These are phyloP conservation scores for Lacerta agilis DNA, from an alignment of 2,797 vertebrate species.

Conservation along the genomic window DNA sequence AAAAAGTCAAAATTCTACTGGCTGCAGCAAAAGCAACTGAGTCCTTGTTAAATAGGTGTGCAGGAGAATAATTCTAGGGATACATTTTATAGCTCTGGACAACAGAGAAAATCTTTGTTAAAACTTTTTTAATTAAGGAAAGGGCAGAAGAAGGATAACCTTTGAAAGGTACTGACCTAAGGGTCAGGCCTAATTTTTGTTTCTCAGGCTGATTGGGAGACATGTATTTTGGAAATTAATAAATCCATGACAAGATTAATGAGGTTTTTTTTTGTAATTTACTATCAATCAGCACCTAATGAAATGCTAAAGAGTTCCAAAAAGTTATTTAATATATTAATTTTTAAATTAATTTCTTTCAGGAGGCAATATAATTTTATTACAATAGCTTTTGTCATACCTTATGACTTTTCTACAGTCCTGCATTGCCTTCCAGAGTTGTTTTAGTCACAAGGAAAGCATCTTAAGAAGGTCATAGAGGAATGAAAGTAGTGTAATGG, in stretches of 20 bases:
- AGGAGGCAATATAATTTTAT: not conserved
- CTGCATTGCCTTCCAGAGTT: conserved; percentile 34
- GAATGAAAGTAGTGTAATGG: not conserved
- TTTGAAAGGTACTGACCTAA: not conserved
- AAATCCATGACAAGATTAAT: not conserved
- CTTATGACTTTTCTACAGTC: conserved; percentile 26
- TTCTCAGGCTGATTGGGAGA: not conserved
- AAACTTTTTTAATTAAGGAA: not conserved
- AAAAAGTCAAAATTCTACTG: not conserved
- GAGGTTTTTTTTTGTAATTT: not conserved
- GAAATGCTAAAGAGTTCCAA: not conserved
- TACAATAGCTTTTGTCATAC: conserved; percentile 18
- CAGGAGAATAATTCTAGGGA: not conserved
- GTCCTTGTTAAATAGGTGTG: not conserved
- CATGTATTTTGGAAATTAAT: conserved; percentile 9
- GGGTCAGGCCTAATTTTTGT: not conserved
- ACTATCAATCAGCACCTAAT: not conserved
- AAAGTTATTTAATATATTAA: not conserved
- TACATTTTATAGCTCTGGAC: not conserved
- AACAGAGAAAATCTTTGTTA: not conserved
- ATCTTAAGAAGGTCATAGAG: not conserved
- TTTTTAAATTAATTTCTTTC: not conserved
- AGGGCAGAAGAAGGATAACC: not conserved
- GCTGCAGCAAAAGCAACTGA: not conserved
- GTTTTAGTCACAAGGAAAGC: not conserved